These are phyloP conservation scores for Coracopsis vasa DNA, from an alignment of 2,113 vertebrate genomes.

Conservation along the genomic window DNA sequence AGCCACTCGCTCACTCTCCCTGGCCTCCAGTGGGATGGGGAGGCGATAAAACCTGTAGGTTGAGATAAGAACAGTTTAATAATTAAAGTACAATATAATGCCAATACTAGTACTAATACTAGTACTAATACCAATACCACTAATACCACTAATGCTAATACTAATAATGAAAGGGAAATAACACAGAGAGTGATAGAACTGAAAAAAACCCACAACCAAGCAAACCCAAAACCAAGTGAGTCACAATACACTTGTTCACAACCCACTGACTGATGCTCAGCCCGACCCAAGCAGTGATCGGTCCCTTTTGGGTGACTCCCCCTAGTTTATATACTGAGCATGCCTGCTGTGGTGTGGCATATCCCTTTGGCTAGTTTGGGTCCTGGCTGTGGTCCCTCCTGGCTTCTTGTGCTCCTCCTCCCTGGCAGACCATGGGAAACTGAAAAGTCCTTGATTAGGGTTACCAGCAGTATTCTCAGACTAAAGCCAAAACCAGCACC, in stretches of 20 bases:
- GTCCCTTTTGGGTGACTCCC: neutral
- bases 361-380: neutral
- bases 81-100: neutral
- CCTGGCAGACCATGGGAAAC: neutral
- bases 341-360: neutral
- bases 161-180: neutral
- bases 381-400: neutral
- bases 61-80: neutral
- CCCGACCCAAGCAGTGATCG: neutral
- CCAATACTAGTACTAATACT: neutral
- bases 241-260: neutral
- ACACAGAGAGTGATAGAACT: neutral
- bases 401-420: neutral
- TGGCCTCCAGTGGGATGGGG: neutral
- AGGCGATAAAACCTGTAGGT: neutral
- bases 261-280: neutral
- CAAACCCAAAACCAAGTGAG: neutral
- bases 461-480: neutral
- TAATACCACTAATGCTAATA: neutral
- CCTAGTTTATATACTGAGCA: neutral
- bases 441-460: neutral
- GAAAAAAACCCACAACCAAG: neutral
- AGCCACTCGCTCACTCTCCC: neutral
- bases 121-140: neutral
- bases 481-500: neutral